These are phyloP conservation scores for Diaphora mendica DNA, from an alignment of 2,888 invertebrate genomes.

Conservation along the genomic window DNA sequence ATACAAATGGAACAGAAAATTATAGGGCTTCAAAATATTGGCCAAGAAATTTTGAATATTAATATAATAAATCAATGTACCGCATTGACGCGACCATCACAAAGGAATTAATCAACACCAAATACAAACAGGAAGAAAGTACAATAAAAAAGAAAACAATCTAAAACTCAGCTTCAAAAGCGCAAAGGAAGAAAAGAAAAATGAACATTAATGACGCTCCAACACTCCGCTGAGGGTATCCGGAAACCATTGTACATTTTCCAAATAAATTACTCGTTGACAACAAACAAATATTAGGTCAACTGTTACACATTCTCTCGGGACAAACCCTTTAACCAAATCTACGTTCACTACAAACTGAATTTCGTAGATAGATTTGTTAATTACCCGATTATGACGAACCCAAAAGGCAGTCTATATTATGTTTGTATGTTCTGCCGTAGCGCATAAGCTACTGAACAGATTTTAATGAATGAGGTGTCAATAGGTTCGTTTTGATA, in stretches of 20 bases:
- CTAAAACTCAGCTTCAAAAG: conserved; percentile 10
- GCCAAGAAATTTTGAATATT: neutral
- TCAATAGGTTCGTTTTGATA: no score
- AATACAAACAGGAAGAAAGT: conserved; percentile 10
- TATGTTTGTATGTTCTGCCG: no score
- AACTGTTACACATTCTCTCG: neutral
- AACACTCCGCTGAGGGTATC: conserved; percentile 6
- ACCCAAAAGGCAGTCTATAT: no score
- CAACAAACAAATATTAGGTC: conserved; percentile 6
- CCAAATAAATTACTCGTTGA: conserved; percentile 16
- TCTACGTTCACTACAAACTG: neutral
- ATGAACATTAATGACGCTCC: conserved; percentile 10
- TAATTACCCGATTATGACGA: no score
- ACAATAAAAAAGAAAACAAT: conserved; percentile 18
- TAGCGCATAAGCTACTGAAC: no score
- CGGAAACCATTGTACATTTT: conserved; percentile 12
- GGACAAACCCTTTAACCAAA: conserved; percentile 3
- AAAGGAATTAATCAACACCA: conserved; percentile 24
- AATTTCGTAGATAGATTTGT: neutral
- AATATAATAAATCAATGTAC: neutral
- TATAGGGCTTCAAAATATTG: neutral
- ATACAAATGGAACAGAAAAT: no score
- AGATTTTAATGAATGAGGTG: no score
- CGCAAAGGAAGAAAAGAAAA: conserved; percentile 14
- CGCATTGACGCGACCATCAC: conserved; percentile 3